phyloP scores from a whole-genome alignment of 2,113 vertebrate genomes.

The Alouatta palliata region DNA sequence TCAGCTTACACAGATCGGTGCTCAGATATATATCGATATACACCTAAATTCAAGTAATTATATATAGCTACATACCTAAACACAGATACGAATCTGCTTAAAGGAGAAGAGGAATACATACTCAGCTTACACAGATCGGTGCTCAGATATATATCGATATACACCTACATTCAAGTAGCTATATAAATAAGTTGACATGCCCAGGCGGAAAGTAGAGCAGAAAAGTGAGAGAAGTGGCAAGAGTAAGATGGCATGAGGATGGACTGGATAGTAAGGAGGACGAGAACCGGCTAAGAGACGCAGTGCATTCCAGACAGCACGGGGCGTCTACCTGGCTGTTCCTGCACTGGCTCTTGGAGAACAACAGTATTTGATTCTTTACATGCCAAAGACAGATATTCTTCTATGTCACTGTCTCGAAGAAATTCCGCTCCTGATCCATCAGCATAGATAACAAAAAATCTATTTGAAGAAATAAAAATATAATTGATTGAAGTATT shows the following conservation, averaged over 20 bases:
- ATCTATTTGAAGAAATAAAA: slow-evolving; percentile 82
- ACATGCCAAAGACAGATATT: slow-evolving; percentile 82
- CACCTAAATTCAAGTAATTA: background rate
- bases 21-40: background rate
- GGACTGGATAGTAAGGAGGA: no score
- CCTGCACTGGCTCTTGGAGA: slow-evolving; percentile 88
- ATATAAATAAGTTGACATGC: background rate
- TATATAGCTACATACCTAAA: background rate
- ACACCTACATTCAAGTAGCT: background rate
- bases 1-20: background rate
- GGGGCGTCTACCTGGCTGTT: slow-evolving; percentile 82
- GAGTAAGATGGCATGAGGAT: fast-evolving
- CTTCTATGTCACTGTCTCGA: slow-evolving; percentile 82
- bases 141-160: background rate
- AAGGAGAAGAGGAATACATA: background rate
- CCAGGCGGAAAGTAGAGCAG: background rate
- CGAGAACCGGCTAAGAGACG: fast-evolving
- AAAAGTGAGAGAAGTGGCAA: background rate
- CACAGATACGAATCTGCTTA: background rate
- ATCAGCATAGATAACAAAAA: slow-evolving; percentile 89
- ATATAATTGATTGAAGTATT: background rate
- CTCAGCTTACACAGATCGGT: background rate
- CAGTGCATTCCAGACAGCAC: fast-evolving
- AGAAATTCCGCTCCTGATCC: slow-evolving; percentile 95
- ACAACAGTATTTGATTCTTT: slow-evolving; percentile 85